phyloP scores from a whole-genome alignment of 2,888 invertebrate species.

The Conistra vaccinii region DNA sequence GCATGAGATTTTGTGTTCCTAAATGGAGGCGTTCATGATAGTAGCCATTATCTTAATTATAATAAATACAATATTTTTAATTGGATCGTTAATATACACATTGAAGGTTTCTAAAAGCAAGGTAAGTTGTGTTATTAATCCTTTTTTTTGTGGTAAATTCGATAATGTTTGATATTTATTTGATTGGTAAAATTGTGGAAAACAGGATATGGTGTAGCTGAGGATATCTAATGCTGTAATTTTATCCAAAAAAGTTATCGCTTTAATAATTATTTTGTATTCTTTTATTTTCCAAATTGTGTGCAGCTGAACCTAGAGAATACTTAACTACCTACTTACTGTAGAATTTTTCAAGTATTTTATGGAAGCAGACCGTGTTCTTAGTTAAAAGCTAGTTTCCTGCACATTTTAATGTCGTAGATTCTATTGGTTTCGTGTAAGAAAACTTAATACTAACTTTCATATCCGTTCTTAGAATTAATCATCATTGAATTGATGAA shows the following conservation, averaged over 20 bases:
- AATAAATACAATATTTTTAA: constrained; percentile 74
- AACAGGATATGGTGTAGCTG: neutral
- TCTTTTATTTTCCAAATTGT: neutral
- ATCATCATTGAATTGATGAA: neutral
- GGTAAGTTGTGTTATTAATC: constrained; percentile 62
- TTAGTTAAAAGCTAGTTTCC: neutral
- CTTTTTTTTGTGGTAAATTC: neutral
- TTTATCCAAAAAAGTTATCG: neutral
- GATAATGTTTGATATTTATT: neutral
- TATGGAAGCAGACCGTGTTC: neutral
- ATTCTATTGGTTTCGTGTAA: neutral
- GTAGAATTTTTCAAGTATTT: neutral
- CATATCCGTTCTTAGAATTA: neutral
- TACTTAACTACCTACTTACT: neutral
- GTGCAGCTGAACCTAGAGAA: neutral
- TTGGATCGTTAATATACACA: constrained; percentile 71
- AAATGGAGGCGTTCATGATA: constrained; percentile 64
- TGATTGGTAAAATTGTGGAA: neutral
- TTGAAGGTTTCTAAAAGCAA: constrained; percentile 58
- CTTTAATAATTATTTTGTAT: neutral
- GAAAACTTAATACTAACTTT: neutral
- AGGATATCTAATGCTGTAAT: neutral
- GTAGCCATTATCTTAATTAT: constrained; percentile 67
- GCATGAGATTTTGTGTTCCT: neutral
- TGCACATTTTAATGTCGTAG: neutral